Evolutionary conservation across 2,888 invertebrate genomes (phyloP).

Genomic region (Chloroclysta siterata): DNA sequence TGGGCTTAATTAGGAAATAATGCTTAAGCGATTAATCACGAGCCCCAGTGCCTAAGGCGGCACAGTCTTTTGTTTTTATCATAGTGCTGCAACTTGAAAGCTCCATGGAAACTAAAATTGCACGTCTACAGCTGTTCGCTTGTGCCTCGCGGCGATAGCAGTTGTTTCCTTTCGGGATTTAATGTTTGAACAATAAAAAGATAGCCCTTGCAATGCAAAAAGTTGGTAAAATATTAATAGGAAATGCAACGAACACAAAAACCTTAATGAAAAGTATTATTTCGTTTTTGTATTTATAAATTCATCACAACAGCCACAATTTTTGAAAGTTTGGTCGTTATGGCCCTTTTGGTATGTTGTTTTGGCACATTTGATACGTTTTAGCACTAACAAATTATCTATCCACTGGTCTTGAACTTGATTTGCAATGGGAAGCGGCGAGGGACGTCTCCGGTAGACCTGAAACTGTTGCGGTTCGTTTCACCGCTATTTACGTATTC

Average conservation of each 20-base stretch:
- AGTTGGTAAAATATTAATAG: neutral
- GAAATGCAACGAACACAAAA: neutral
- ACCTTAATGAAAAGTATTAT: neutral
- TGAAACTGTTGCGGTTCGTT: constrained; percentile 79
- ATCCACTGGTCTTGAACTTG: constrained; percentile 62
- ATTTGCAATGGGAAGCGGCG: constrained; percentile 71
- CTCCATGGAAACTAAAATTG: constrained; percentile 10
- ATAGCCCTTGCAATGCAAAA: neutral
- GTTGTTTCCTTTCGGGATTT: constrained; percentile 17
- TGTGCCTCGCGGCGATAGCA: constrained; percentile 20
- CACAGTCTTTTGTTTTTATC: constrained; percentile 57
- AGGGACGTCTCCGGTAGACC: constrained; percentile 74
- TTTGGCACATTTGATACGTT: no score
- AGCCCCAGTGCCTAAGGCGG: constrained; percentile 54
- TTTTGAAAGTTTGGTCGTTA: neutral
- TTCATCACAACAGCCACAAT: no score
- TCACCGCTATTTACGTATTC: constrained; percentile 73
- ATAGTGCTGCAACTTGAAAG: constrained; percentile 24
- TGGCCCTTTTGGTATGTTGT: neutral
- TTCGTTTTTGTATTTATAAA: no score
- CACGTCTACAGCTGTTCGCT: constrained; percentile 13
- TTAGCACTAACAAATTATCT: constrained; percentile 26
- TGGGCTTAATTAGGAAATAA: constrained; percentile 83
- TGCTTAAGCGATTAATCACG: constrained; percentile 82
- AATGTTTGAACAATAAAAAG: constrained; percentile 11